phyloP scores from a whole-genome alignment of 2,113 vertebrate species.

The Rhadina sibilatrix region DNA sequence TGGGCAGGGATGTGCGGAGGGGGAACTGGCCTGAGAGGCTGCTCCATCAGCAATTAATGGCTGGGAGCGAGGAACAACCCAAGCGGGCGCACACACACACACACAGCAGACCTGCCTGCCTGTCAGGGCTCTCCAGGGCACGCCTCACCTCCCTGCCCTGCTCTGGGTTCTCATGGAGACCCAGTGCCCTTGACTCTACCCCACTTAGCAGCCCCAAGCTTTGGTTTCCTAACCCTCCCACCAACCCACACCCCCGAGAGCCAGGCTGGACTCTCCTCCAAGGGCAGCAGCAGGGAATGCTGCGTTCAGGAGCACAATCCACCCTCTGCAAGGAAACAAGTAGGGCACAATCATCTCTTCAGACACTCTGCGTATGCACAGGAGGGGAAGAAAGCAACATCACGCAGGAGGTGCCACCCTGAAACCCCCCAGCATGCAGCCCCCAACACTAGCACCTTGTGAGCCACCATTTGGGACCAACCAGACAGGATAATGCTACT shows the following conservation, averaged over 20 bases:
- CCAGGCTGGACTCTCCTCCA: background rate
- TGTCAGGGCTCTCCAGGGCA: background rate
- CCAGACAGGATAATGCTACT: background rate
- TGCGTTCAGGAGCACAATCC: background rate
- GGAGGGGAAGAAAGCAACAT: background rate
- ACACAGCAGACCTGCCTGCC: background rate
- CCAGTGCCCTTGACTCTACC: background rate
- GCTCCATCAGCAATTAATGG: background rate
- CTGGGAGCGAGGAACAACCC: background rate
- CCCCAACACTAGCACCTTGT: background rate
- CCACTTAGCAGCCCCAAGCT: rapidly evolving
- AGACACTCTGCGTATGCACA: background rate
- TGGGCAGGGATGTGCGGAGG: background rate
- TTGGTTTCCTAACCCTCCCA: background rate
- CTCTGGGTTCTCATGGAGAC: rapidly evolving
- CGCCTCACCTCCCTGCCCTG: background rate
- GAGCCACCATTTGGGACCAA: background rate
- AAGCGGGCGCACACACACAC: rapidly evolving
- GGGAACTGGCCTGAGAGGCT: background rate
- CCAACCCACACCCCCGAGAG: rapidly evolving
- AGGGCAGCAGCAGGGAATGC: background rate
- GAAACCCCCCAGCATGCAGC: rapidly evolving
- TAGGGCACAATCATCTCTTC: rapidly evolving
- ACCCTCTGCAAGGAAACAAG: background rate
- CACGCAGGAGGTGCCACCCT: background rate